phyloP scores from a whole-genome alignment of 2,797 vertebrate species.

The Sylvilagus floridanus region DNA sequence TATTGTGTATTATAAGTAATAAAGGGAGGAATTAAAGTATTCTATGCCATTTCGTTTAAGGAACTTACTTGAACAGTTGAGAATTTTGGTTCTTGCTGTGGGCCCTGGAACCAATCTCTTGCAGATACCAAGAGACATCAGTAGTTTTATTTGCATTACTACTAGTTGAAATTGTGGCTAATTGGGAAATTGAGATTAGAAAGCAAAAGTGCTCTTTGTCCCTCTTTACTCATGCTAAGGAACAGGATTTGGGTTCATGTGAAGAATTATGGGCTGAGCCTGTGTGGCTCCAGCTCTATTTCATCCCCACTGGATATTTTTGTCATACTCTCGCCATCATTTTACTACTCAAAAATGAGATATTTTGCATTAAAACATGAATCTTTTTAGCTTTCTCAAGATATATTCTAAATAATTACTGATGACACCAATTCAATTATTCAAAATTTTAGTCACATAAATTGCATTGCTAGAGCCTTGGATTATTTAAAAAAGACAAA shows the following conservation, averaged over 20 bases:
- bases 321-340: background rate
- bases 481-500: slow-evolving; percentile 45
- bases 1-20: background rate
- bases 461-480: slow-evolving; percentile 4
- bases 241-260: background rate
- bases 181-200: background rate
- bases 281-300: background rate
- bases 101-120: background rate
- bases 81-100: background rate
- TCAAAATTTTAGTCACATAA: slow-evolving; percentile 33
- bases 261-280: background rate
- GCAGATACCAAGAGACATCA: background rate
- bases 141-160: background rate
- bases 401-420: slow-evolving; percentile 55
- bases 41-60: background rate
- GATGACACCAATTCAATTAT: slow-evolving; percentile 30
- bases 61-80: background rate
- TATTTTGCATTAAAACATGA: slow-evolving; percentile 38
- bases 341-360: background rate
- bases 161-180: slow-evolving; percentile 11
- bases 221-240: background rate
- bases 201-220: slow-evolving; percentile 6
- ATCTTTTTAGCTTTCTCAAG: slow-evolving; percentile 27
- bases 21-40: background rate
- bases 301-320: background rate